These are phyloP conservation scores for Podarcis siculus DNA, from an alignment of 2,797 vertebrate species.

Conservation along the genomic window DNA sequence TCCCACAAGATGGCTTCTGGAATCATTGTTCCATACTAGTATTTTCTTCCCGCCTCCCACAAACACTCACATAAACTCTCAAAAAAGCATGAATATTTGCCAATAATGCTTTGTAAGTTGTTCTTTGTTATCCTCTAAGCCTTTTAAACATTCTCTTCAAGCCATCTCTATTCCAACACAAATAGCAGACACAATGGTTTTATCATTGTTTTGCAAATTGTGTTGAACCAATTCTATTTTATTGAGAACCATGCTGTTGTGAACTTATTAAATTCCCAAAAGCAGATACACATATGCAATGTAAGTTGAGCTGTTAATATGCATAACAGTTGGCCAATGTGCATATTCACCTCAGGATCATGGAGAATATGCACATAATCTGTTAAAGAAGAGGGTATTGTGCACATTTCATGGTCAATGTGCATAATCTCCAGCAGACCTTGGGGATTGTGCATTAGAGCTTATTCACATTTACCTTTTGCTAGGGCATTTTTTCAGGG, in stretches of 20 bases:
- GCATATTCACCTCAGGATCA: too few species aligned
- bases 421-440: too few species aligned
- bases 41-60: conserved; percentile 14
- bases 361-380: too few species aligned
- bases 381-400: too few species aligned
- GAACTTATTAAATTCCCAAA: neutral
- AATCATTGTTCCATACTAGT: conserved; percentile 23
- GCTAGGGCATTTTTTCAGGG: too few species aligned
- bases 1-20: conserved; percentile 29
- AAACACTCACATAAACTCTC: neutral
- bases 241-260: conserved; percentile 38
- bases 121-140: conserved; percentile 29
- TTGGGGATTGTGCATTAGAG: too few species aligned
- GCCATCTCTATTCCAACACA: conserved; percentile 34
- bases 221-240: conserved; percentile 50
- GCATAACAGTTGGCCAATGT: too few species aligned
- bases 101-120: conserved; percentile 40
- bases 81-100: conserved; percentile 48
- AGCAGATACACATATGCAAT: rapidly evolving
- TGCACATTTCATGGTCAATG: too few species aligned
- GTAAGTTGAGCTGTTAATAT: too few species aligned
- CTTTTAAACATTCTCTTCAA: conserved; percentile 33
- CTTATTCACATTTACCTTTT: too few species aligned
- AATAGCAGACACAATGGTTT: conserved; percentile 41
- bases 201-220: conserved; percentile 46